phyloP scores from a whole-genome alignment of 2,113 vertebrate species.

The Lepus timidus region DNA sequence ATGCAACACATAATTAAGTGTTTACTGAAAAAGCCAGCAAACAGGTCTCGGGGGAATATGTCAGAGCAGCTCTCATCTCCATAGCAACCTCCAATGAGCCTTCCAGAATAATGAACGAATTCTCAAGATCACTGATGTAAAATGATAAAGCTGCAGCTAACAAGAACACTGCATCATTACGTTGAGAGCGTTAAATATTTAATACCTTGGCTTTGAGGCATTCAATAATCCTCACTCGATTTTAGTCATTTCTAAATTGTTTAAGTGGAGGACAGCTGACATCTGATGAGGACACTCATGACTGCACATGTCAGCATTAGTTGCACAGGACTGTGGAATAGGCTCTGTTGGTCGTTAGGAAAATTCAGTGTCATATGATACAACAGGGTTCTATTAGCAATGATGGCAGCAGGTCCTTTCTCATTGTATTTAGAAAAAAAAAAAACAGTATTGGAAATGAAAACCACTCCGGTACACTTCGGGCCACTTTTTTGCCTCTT shows the following conservation, averaged over 20 bases:
- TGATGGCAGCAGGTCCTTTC: not conserved
- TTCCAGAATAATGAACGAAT: slow-evolving; percentile 22
- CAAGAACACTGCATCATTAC: not conserved
- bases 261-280: slow-evolving; percentile 12
- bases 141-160: slow-evolving; percentile 20
- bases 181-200: slow-evolving; percentile 21
- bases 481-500: not conserved
- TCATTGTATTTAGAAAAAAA: not conserved
- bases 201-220: not conserved
- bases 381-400: not conserved
- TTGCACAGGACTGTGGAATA: not conserved
- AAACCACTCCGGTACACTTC: not conserved
- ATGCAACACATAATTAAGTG: slow-evolving; percentile 75
- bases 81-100: slow-evolving; percentile 73
- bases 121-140: slow-evolving; percentile 51
- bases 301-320: rapidly evolving
- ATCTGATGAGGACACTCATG: not conserved
- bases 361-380: not conserved
- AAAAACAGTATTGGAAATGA: not conserved
- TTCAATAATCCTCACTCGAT: not conserved
- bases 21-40: slow-evolving; percentile 70
- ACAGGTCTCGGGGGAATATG: slow-evolving; percentile 58
- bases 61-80: slow-evolving; percentile 65
- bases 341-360: slow-evolving; percentile 29
- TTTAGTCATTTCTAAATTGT: not conserved